Percentiles rank a stretch among this genome's conserved stretches.
phyloP scores from a whole-genome alignment of 2,888 invertebrate species.

The Smittia aterrima region DNA sequence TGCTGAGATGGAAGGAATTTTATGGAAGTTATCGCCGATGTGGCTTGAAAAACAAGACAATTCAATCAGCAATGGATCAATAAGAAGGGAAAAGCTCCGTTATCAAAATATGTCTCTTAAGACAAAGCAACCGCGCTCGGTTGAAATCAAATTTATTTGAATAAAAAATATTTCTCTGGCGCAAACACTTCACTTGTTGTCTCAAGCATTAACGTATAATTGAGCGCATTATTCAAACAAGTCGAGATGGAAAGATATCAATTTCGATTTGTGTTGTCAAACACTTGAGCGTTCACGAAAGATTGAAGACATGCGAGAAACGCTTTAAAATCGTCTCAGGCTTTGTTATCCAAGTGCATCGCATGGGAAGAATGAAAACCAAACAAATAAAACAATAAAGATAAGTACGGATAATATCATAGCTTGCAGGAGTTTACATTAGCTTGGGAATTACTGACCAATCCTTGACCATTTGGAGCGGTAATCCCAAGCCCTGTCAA shows the following conservation, averaged over 20 bases:
- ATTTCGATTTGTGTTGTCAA: conserved; percentile 16
- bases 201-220: conserved; percentile 39
- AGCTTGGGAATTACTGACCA: background rate
- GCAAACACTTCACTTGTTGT: conserved; percentile 31
- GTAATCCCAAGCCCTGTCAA: background rate
- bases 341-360: conserved; percentile 3
- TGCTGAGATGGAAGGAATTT: background rate
- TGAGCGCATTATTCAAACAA: conserved; percentile 34
- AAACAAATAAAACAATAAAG: conserved; percentile 32
- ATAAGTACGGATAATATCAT: conserved; percentile 15
- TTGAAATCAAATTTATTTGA: conserved; percentile 11
- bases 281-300: conserved; percentile 17
- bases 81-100: conserved; percentile 25
- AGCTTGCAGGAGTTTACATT: no score
- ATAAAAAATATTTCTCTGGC: conserved; percentile 6
- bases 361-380: conserved; percentile 17
- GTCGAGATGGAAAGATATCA: conserved; percentile 26
- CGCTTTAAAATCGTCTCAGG: background rate
- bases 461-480: background rate
- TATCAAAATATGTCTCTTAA: conserved; percentile 28
- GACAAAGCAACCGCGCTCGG: conserved; percentile 7
- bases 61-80: conserved; percentile 32
- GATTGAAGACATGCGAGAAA: conserved; percentile 19
- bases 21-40: background rate
- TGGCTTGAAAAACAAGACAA: conserved; percentile 38